Evolutionary conservation across 2,797 vertebrate genomes (phyloP).

Genomic region (Prionace glauca): DNA sequence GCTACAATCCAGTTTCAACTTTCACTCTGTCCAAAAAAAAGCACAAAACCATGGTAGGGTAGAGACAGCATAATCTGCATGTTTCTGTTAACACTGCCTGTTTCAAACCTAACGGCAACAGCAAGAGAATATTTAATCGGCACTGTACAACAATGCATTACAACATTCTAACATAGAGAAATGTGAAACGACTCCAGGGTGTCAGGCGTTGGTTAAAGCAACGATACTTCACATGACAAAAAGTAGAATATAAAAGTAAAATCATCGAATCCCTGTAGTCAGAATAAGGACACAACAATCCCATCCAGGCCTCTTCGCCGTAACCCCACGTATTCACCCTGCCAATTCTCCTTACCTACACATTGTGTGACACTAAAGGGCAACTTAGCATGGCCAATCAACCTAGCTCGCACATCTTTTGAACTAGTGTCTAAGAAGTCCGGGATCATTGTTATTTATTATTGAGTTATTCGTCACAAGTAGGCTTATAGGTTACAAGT

Average conservation of each 20-base stretch:
- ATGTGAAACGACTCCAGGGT: background rate
- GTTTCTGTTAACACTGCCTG: background rate
- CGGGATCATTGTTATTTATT: background rate
- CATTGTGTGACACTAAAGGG: no score
- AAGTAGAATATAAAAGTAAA: no score
- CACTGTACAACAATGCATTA: background rate
- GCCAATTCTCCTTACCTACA: no score
- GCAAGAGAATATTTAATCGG: background rate
- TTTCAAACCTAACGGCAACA: background rate
- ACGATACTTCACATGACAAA: no score
- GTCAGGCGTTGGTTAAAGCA: background rate
- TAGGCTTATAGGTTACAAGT: no score
- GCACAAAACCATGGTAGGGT: background rate
- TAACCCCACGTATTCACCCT: no score
- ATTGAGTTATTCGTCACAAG: no score
- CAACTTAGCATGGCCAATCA: no score
- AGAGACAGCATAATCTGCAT: background rate
- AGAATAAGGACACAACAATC: no score
- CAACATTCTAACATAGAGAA: background rate
- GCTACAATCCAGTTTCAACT: conserved; percentile 14
- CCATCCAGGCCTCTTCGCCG: no score
- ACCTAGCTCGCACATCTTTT: no score
- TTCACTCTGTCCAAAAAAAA: background rate
- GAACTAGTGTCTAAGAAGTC: background rate
- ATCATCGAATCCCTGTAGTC: no score